Conservation (phyloP, 2,797 vertebrate species). For the Erithacus rubecula region DNA sequence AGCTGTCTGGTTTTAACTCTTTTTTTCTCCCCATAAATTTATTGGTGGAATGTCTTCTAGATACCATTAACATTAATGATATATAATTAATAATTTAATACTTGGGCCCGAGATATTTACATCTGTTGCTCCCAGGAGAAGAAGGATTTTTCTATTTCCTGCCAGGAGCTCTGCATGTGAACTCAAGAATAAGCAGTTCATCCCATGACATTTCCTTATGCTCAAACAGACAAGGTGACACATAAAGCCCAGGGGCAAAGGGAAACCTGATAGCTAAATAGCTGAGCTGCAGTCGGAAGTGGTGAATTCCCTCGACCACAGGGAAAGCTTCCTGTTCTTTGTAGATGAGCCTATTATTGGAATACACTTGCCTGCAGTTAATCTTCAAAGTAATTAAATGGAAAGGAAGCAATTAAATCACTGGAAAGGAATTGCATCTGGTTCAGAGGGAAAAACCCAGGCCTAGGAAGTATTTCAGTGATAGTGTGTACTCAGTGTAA, state of each 20-base stretch:
- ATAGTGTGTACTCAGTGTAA: slow-evolving; percentile 7
- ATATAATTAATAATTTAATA: slow-evolving; percentile 21
- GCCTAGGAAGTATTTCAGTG: slow-evolving; percentile 52
- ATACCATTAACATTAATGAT: background rate
- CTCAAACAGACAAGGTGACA: slow-evolving; percentile 70
- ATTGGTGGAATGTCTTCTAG: background rate
- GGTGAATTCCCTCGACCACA: slow-evolving; percentile 66
- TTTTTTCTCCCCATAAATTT: background rate
- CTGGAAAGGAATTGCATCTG: slow-evolving; percentile 63
- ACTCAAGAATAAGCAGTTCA: slow-evolving; percentile 28
- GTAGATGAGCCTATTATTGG: slow-evolving; percentile 78
- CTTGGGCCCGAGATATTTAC: slow-evolving; percentile 34
- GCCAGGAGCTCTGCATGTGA: background rate
- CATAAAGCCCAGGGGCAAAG: slow-evolving; percentile 65
- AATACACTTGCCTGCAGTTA: slow-evolving; percentile 78
- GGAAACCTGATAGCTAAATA: slow-evolving; percentile 67
- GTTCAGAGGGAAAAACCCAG: slow-evolving; percentile 58
- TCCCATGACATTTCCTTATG: slow-evolving; percentile 58
- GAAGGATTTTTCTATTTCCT: slow-evolving; percentile 7
- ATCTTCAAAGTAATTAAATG: slow-evolving; percentile 80
- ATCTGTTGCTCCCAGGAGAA: slow-evolving; percentile 30
- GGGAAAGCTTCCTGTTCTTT: slow-evolving; percentile 77
- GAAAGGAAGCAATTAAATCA: slow-evolving; percentile 78
- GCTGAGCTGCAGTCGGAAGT: slow-evolving; percentile 66
- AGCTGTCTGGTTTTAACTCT: background rate